Conservation (phyloP, 1,140 invertebrate genomes). For the Drosophila insularis region DNA sequence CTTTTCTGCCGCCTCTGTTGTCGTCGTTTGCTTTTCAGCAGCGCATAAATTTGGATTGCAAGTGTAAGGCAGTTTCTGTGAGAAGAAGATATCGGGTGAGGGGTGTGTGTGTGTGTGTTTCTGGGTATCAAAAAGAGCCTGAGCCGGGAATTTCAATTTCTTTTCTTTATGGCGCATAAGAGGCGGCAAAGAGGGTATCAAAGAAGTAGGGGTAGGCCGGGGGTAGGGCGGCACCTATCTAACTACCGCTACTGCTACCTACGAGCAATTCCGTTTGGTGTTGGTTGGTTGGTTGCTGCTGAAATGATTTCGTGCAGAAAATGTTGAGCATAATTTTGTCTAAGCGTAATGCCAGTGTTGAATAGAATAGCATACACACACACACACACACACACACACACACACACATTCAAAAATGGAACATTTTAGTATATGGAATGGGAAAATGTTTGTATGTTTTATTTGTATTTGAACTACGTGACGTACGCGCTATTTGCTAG, state of each 20-base stretch:
- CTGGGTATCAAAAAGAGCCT: slow-evolving; percentile 20
- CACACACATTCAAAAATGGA: neutral
- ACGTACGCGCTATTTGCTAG: slow-evolving; percentile 70
- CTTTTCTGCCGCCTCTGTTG: neutral
- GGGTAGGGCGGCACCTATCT: neutral
- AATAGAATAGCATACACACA: slow-evolving; percentile 40
- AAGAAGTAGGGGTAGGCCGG: neutral
- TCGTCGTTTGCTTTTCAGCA: slow-evolving; percentile 52
- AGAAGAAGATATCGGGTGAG: neutral
- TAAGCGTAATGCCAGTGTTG: slow-evolving; percentile 58
- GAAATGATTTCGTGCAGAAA: slow-evolving; percentile 75
- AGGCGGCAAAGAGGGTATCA: neutral
- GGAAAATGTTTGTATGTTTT: slow-evolving; percentile 16
- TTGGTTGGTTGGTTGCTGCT: slow-evolving; percentile 30
- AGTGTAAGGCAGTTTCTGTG: slow-evolving; percentile 16
- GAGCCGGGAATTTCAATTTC: slow-evolving; percentile 59
- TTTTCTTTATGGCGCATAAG: slow-evolving; percentile 43
- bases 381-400: slow-evolving; percentile 2
- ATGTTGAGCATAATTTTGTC: slow-evolving; percentile 77
- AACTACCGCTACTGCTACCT: slow-evolving; percentile 11
- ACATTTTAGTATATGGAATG: neutral
- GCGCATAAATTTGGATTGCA: slow-evolving; percentile 71
- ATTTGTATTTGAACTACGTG: slow-evolving; percentile 74
- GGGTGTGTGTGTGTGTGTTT: neutral
- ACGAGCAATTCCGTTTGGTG: slow-evolving; percentile 45